Conservation (phyloP, 2,113 vertebrate species). For the Microcebus ravelobensis region DNA sequence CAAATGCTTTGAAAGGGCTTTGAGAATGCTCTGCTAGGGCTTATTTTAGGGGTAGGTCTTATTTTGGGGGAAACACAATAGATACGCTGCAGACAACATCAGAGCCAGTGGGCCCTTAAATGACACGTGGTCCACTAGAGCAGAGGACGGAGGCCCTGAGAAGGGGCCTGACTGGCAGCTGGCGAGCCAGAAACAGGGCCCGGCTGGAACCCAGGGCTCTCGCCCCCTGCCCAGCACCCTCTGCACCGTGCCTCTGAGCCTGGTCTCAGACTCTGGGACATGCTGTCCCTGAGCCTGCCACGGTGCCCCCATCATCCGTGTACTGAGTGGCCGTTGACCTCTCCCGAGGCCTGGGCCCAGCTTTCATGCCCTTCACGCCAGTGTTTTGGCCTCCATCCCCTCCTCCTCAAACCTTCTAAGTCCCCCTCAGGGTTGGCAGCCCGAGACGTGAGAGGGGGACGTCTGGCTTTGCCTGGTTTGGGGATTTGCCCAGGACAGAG, state of each 20-base stretch:
- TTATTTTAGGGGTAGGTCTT: no score
- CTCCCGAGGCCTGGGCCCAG: neutral
- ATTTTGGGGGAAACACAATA: no score
- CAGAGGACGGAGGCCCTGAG: neutral
- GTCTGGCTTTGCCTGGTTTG: neutral
- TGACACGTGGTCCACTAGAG: neutral
- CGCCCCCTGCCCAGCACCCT: neutral
- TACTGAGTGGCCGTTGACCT: fast-evolving
- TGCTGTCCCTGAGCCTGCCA: neutral
- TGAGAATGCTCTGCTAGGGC: no score
- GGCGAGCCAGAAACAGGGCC: no score
- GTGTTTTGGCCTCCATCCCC: neutral
- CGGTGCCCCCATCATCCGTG: no score
- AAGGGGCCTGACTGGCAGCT: neutral
- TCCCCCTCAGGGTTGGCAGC: neutral
- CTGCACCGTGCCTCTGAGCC: neutral
- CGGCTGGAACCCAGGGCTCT: neutral
- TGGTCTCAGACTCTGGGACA: neutral
- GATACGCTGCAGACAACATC: fast-evolving
- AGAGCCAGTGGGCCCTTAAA: neutral
- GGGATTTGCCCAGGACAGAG: neutral
- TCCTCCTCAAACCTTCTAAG: neutral
- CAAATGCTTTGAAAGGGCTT: no score
- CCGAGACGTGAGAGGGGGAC: no score
- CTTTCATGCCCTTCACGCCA: neutral